Evolutionary conservation across 2,797 vertebrate genomes (phyloP).

Genomic region (Columba guinea): DNA sequence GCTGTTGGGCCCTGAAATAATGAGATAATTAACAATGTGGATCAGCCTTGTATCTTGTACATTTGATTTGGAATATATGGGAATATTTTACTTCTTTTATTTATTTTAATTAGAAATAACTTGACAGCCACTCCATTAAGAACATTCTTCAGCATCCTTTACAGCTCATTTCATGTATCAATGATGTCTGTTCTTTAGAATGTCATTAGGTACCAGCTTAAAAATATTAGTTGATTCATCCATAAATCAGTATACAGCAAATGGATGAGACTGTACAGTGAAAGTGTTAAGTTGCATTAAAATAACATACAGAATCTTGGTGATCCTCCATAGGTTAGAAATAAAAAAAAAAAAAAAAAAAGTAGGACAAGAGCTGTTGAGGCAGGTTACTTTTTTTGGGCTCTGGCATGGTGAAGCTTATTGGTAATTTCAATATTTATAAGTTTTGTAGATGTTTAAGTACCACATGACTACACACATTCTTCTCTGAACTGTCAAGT

Average conservation of each 20-base stretch:
- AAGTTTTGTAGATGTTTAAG: background rate
- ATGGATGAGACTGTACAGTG: background rate
- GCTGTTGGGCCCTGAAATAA: background rate
- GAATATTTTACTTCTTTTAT: background rate
- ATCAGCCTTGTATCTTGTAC: background rate
- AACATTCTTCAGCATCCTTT: background rate
- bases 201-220: background rate
- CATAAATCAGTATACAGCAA: background rate
- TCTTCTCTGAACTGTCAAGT: background rate
- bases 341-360: background rate
- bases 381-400: background rate
- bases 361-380: background rate
- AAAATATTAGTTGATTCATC: background rate
- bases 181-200: background rate
- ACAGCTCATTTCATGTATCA: background rate
- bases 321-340: background rate
- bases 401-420: background rate
- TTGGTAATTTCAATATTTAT: background rate
- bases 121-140: background rate
- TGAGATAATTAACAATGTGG: background rate
- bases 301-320: background rate
- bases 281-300: background rate
- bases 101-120: constrained; percentile 24
- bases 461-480: background rate
- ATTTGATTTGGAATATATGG: background rate